phyloP scores from a whole-genome alignment of 2,113 vertebrate species.

The Pachypanchax playfairii region DNA sequence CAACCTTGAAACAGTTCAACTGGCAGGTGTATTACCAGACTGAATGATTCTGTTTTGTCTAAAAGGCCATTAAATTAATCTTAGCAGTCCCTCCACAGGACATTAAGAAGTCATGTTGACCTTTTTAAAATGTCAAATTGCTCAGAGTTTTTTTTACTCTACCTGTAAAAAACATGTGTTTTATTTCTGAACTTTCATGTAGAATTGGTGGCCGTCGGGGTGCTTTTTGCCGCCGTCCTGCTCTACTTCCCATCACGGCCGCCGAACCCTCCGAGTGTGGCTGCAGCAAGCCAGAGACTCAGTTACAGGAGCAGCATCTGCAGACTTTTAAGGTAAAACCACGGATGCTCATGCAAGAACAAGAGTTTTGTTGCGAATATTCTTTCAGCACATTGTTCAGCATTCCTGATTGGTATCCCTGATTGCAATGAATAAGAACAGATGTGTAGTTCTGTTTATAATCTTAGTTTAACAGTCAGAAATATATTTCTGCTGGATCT shows the following conservation, averaged over 20 bases:
- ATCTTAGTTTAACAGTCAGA: neutral
- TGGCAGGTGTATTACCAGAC: neutral
- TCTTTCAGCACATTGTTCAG: neutral
- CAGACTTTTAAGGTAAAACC: conserved; percentile 87
- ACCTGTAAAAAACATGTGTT: conserved; percentile 10
- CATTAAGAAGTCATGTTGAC: conserved; percentile 14
- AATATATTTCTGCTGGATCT: conserved; percentile 3
- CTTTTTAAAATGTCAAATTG: conserved; percentile 42
- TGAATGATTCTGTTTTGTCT: neutral
- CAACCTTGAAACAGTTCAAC: neutral
- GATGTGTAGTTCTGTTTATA: conserved; percentile 9
- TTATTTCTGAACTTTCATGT: conserved; percentile 36
- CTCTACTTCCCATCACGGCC: conserved; percentile 94
- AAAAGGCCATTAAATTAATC: neutral
- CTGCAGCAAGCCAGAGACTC: conserved; percentile 93
- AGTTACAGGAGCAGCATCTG: conserved; percentile 94
- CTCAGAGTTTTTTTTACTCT: neutral
- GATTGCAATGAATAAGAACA: neutral
- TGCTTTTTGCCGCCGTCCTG: conserved; percentile 87
- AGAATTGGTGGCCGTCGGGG: conserved; percentile 88
- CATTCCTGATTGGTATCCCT: neutral
- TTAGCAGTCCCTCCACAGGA: neutral
- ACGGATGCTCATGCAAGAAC: conserved; percentile 7
- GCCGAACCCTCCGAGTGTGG: conserved; percentile 92
- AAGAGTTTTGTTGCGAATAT: neutral